Evolutionary conservation across 2,888 invertebrate genomes (phyloP), one percentile per base, ranked within the genome.

Genomic region (Campopleginae sp.): DNA sequence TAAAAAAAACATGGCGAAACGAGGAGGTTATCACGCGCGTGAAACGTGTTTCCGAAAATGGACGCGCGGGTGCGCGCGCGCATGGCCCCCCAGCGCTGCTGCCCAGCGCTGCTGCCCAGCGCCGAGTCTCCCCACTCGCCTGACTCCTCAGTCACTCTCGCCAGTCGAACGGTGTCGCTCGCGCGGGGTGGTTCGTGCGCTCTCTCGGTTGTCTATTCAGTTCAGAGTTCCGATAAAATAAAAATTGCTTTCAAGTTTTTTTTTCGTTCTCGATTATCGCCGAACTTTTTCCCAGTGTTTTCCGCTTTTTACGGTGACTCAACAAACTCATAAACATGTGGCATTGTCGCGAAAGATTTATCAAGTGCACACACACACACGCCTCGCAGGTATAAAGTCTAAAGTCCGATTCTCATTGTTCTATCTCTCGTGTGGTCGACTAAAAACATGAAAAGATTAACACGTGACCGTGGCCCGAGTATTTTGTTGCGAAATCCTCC

Each of bases 61-160:
- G 74, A 79, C 80, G 76, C 77, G 79, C 66, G 78, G 84, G 79
- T 75, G 85, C 87, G 80, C 82, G 77, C 82, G 77, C 68, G n/a
- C 68, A 33, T 14, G 38, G 42, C 12, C 23, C 12, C 23, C 86
- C 72, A 79, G 76, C 82, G 72, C 65, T 10, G 31, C 38, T 38
- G 44, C 31, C 8, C 33, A 42, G 44, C 65, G 51, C 51, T 48
- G 48, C 46, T 48, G 4, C 33, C 27, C 48, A 42, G n/a, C n/a
- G n/a, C 46, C 42, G 38, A 63, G 38, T 51, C 38, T n/a, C n/a
- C 44, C 42, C 33, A 42, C 27, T 19, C 44, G 46, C 12, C 63
- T 10, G 38, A 38, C 38, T 38, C 38, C 8, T 38, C 38, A 38
- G 8, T 38, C 38, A 61, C 23, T 51, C 38, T 23, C 27, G 54